Conservation (phyloP, 1,140 invertebrate genomes). For the Amphibalanus amphitrite region DNA sequence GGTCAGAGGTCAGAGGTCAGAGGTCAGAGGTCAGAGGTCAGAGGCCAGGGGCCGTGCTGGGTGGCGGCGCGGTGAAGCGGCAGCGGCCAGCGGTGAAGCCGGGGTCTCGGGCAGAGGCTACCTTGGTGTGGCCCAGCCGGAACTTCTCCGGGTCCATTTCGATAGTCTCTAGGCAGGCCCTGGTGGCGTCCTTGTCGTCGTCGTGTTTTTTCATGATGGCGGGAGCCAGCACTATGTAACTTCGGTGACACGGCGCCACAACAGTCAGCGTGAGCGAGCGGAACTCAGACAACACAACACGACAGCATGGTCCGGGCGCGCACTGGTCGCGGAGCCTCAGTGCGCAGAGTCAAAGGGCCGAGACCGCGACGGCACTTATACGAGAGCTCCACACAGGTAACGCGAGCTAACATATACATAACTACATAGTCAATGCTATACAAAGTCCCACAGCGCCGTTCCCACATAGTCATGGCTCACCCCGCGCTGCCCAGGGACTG, state of each 20-base stretch:
- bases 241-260: slow-evolving; percentile 14
- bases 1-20: too few species aligned
- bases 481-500: too few species aligned
- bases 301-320: not conserved
- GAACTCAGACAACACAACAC: not conserved
- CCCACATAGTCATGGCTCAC: too few species aligned
- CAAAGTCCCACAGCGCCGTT: too few species aligned
- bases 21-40: too few species aligned
- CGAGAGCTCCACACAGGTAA: not conserved
- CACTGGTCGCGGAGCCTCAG: not conserved
- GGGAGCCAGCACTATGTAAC: slow-evolving; percentile 43
- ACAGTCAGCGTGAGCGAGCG: not conserved
- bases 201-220: slow-evolving; percentile 32
- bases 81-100: too few species aligned
- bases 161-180: slow-evolving; percentile 67
- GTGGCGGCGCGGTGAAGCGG: too few species aligned
- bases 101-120: not conserved
- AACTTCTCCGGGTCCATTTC: slow-evolving; percentile 78
- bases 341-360: not conserved
- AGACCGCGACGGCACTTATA: not conserved
- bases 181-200: slow-evolving; percentile 57
- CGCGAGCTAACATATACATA: not conserved
- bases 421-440: slow-evolving; percentile 10
- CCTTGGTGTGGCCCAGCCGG: slow-evolving; percentile 92
- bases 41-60: too few species aligned